These are phyloP conservation scores for Sylvietta virens DNA, from an alignment of 2,113 vertebrate genomes.

Conservation along the genomic window DNA sequence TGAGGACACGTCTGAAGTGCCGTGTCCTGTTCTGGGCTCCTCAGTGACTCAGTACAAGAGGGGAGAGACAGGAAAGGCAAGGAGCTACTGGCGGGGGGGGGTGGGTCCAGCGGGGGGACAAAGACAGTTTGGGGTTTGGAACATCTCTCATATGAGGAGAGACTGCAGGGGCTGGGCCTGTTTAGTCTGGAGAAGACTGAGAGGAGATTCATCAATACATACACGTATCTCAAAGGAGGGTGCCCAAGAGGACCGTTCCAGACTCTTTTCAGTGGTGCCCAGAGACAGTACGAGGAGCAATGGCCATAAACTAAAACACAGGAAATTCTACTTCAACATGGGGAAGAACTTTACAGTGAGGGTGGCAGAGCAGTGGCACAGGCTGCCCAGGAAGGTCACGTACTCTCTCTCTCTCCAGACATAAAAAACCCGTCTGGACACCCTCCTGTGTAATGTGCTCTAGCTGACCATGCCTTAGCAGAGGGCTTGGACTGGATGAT, in stretches of 20 bases:
- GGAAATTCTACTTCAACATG: not conserved
- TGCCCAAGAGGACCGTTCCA: not conserved
- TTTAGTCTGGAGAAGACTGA: not conserved
- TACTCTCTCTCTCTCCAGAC: not conserved
- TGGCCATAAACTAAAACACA: not conserved
- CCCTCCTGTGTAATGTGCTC: not conserved
- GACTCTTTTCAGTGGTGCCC: not conserved
- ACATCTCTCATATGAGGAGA: accelerated
- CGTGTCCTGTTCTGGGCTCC: not conserved
- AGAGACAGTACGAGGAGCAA: accelerated
- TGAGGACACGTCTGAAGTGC: no score
- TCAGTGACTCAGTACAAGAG: no score
- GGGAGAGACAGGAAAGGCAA: not conserved
- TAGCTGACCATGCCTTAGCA: not conserved
- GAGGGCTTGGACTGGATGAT: not conserved
- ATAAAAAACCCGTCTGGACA: no score
- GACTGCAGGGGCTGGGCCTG: not conserved
- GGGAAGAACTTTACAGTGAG: not conserved
- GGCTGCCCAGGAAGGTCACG: not conserved
- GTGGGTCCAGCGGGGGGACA: accelerated
- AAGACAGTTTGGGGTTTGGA: accelerated
- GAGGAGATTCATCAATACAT: not conserved
- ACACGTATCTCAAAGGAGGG: accelerated
- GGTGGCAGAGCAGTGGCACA: not conserved
- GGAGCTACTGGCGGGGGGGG: not conserved